A percentile compares a stretch with the other conserved stretches of the same genome.
Evolutionary conservation across 2,888 invertebrate species (phyloP).

Genomic region (Cryptosula pallasiana): DNA sequence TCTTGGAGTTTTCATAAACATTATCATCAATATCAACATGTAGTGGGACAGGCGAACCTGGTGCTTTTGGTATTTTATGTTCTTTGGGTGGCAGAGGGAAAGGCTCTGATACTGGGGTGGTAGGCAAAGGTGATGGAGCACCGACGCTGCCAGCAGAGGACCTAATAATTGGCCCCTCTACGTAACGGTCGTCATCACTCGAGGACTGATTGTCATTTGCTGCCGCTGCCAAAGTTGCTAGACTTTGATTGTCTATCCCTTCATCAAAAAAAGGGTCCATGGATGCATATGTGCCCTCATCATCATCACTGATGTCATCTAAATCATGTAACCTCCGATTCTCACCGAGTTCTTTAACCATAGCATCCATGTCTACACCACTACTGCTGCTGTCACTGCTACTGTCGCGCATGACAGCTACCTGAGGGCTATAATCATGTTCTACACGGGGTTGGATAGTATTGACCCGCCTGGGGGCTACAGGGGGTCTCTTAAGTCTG

Average conservation of each 20-base stretch:
- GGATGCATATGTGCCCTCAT: background rate
- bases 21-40: too few relatives aligned
- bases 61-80: too few relatives aligned
- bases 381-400: background rate
- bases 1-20: background rate
- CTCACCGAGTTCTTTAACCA: background rate
- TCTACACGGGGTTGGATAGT: background rate
- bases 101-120: background rate
- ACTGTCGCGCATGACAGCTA: background rate
- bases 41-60: too few relatives aligned
- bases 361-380: background rate
- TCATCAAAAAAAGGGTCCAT: background rate
- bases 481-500: background rate
- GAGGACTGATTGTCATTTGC: background rate
- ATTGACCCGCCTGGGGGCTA: background rate
- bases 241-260: background rate
- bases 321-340: too few relatives aligned
- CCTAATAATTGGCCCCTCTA: background rate
- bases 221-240: background rate
- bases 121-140: background rate
- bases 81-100: background rate
- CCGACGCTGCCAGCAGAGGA: background rate
- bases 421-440: conserved; percentile 4
- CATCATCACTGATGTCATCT: background rate
- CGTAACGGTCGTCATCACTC: background rate